Percentiles rank a stretch among this genome's conserved stretches.
Evolutionary conservation across 2,113 vertebrate species (phyloP).

Genomic region (Apteryx owenii): DNA sequence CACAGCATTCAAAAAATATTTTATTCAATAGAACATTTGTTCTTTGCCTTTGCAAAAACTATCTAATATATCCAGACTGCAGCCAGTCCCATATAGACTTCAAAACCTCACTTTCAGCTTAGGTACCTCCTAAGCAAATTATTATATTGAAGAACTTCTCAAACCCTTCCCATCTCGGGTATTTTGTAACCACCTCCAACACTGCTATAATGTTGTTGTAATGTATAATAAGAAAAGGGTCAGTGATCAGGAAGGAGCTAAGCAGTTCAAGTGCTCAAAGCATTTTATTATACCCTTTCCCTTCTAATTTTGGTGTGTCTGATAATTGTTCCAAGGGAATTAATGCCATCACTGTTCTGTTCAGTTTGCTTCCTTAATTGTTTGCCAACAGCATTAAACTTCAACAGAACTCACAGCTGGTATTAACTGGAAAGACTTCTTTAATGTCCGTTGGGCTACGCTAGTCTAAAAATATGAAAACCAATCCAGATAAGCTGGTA

Average conservation of each 20-base stretch:
- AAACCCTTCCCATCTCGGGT: background rate
- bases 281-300: background rate
- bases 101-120: background rate
- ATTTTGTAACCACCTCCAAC: background rate
- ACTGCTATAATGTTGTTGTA: background rate
- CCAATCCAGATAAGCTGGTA: background rate
- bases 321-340: background rate
- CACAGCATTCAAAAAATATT: background rate
- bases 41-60: background rate
- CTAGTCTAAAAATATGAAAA: background rate
- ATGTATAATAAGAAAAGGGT: background rate
- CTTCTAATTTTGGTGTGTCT: background rate
- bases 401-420: constrained; percentile 1
- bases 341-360: background rate
- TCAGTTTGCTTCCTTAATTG: background rate
- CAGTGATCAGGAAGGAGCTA: background rate
- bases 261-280: background rate
- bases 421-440: background rate
- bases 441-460: background rate
- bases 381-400: background rate
- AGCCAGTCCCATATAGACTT: background rate
- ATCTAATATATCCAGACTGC: background rate
- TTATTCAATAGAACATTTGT: background rate
- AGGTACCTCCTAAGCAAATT: background rate
- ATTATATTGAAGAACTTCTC: background rate